Conservation (phyloP, 2,888 invertebrate species). For the Harpalus rubripes region DNA sequence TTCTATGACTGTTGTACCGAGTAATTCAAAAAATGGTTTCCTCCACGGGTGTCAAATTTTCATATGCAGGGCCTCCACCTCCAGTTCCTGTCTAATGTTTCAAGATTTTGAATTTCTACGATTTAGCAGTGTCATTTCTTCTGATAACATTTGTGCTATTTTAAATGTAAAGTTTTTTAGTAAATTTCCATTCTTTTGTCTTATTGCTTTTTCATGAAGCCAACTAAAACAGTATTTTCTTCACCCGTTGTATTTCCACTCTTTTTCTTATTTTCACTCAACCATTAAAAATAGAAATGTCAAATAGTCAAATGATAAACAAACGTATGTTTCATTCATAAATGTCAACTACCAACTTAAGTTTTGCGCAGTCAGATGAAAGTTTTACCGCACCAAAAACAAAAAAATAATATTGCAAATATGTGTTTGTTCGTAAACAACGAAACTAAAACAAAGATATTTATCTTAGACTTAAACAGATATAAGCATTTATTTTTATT, state of each 20-base stretch:
- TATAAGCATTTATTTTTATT: neutral
- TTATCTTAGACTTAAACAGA: neutral
- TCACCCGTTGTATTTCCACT: neutral
- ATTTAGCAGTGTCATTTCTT: slow-evolving; percentile 13
- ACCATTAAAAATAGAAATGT: neutral
- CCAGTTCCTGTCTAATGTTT: neutral
- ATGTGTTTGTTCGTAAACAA: neutral
- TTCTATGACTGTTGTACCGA: slow-evolving; percentile 13
- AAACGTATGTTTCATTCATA: neutral
- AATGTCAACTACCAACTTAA: neutral
- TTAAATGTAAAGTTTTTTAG: slow-evolving; percentile 20
- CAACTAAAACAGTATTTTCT: slow-evolving; percentile 9
- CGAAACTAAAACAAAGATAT: neutral
- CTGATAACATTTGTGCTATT: neutral
- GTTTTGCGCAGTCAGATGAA: neutral
- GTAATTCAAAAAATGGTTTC: slow-evolving; percentile 5
- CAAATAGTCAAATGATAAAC: neutral
- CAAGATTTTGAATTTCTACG: neutral
- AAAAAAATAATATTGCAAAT: no score
- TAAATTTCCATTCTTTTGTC: slow-evolving; percentile 17
- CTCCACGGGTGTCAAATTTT: neutral
- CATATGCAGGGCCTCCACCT: neutral
- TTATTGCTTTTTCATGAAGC: neutral
- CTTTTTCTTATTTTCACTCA: neutral
- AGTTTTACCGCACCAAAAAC: neutral